Evolutionary conservation across 53 echinoderm and acorn worm genomes (phyloP), one percentile per base, ranked within the genome.

Genomic region (Antedon mediterranea): DNA sequence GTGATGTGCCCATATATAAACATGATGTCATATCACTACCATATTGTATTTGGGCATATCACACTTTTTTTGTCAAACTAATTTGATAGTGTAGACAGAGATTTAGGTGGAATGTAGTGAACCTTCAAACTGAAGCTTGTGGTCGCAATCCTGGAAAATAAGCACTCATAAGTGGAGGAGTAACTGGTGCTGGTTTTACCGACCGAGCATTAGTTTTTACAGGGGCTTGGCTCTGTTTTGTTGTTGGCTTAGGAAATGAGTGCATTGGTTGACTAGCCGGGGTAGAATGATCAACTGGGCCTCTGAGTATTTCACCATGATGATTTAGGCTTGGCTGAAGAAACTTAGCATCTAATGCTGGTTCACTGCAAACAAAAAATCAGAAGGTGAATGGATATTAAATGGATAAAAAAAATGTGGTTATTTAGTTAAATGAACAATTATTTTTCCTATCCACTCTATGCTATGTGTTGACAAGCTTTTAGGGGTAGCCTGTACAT

Each of bases 281-380:
- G 0, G 32, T 77, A 3, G 41, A 73, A 32, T 34, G 71, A 73
- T 43, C 71, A 33, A 28, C 32, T 27, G 43, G 73, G 30, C 28
- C 15, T 43, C 30, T 32, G 31, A 78, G 43, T 32, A 32, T 70
- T 57, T 83, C 71, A 37, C 73, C 71, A n/a, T n/a, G n/a, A 73
- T 27, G 6, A 70, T 32, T 9, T 33, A 72, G 28, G 43, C 70
- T 73, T 31, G 76, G 33, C 43, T 90, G 90, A 2, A 93, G 88
- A 82, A 90, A 93, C 77, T 88, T 93, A 2, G 90, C 85, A 76
- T 93, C 93, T 43, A 93, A 73, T 3, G 86, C 93, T 76, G 93
- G 90, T 37, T 87, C 90, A 31, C 77, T 84, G 57, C 31, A 37
- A 33, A 20, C 71, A 34, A 31, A 34, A 31, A 74, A 31, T 26